These are phyloP conservation scores for Melanerpes aurifrons DNA, from an alignment of 2,113 vertebrate species.

Conservation along the genomic window DNA sequence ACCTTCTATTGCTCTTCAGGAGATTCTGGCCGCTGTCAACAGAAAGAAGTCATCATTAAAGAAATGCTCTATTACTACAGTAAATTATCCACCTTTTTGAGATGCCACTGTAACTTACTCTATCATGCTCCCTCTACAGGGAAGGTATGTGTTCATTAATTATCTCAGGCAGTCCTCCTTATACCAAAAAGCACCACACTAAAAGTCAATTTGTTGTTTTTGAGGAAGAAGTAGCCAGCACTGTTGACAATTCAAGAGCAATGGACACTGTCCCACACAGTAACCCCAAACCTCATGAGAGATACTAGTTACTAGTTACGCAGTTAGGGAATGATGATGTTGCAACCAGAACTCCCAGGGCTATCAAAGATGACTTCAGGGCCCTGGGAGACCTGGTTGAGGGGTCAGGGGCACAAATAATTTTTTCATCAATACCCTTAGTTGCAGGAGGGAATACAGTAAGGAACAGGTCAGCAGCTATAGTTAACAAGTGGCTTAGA, in stretches of 20 bases:
- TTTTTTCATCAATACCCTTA: too few relatives aligned
- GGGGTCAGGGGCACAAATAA: too few relatives aligned
- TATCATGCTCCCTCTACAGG: neutral
- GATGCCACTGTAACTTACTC: neutral
- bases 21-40: constrained; percentile 84
- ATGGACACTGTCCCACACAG: neutral
- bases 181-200: rapidly evolving
- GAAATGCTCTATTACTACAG: neutral
- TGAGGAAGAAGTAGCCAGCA: neutral
- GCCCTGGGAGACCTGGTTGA: too few relatives aligned
- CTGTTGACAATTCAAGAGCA: neutral
- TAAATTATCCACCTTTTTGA: neutral
- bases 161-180: neutral
- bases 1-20: constrained; percentile 89
- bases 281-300: neutral
- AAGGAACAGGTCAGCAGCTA: too few relatives aligned
- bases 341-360: too few relatives aligned
- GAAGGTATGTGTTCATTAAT: neutral
- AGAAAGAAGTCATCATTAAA: constrained; percentile 81
- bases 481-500: too few relatives aligned
- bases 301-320: too few relatives aligned
- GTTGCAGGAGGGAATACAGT: too few relatives aligned
- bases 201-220: neutral
- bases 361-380: too few relatives aligned
- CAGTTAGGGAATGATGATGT: too few relatives aligned